Base-by-base conservation (phyloP, 2,888 invertebrate species). In the Pemphredon lugubris region DNA sequence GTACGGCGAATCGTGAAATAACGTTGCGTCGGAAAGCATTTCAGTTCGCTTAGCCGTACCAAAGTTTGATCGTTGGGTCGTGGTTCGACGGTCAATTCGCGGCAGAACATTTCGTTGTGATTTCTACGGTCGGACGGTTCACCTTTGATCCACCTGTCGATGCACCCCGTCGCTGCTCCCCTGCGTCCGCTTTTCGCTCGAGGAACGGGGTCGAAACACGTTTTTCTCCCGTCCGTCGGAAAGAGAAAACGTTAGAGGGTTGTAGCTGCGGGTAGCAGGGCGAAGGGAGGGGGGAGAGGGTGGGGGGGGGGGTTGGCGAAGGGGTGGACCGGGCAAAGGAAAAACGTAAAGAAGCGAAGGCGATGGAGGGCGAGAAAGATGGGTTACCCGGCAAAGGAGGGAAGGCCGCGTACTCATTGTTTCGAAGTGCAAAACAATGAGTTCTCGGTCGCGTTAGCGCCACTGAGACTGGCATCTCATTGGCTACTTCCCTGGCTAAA, bases 351-450 rank as follows among this genome's bases (percentile, higher is more conserved):
- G 40, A 39, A 4, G 42, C 14, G 13, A 9, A 14, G 23, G 9
- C 16, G 5, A 16, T 30, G 30, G 21, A 23, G 32, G n/a, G n/a
- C n/a, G 32, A 47, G 20, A 48, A 23, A 48, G 34, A 53, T 48
- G 47, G 26, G 42, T 6, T 3, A 13, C 37, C 30, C 21, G 37
- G 7, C 32, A 45, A 60, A 50, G 26, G 26, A 18, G 30, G 40
- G 42, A 61, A 37, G 59, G 39, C 39, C 63, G 40, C 50, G 30
- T 42, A n/a, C 30, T 59, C 64, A 75, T 75, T 76, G 75, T 75
- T 60, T 50, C 57, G 30, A 67, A 59, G 53, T 61, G 67, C 40
- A 26, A 44, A 42, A 63, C 68, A 71, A 73, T 60, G 68, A 71
- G 54, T 54, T 50, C 50, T 37, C 44, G 44, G 40, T 63, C 63